Percentiles rank a stretch among this genome's conserved stretches.
These are phyloP conservation scores for Leptopilina syphax DNA, from an alignment of 2,888 invertebrate species.

Conservation along the genomic window DNA sequence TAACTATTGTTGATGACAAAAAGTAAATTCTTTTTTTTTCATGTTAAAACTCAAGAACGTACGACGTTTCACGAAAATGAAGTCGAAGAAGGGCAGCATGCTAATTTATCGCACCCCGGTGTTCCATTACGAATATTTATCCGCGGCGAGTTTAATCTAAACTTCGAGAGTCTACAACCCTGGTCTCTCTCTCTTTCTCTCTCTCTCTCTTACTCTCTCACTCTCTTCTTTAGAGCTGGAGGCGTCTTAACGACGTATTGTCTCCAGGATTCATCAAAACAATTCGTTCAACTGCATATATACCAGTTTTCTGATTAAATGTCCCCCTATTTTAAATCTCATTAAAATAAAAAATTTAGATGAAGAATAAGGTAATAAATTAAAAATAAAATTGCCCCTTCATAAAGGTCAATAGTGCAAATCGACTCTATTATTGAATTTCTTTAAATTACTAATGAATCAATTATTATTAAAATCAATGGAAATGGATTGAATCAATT, in stretches of 20 bases:
- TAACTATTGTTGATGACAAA: background rate
- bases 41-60: conserved; percentile 36
- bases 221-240: conserved; percentile 57
- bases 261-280: conserved; percentile 73
- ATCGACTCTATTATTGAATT: too few relatives aligned
- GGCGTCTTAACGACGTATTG: conserved; percentile 76
- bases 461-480: background rate
- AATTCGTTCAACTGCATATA: conserved; percentile 50
- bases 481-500: too few relatives aligned
- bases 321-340: conserved; percentile 19
- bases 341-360: background rate
- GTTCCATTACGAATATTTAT: conserved; percentile 78
- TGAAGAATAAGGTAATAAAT: too few relatives aligned
- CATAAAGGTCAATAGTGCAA: too few relatives aligned
- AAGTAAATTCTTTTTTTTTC: conserved; percentile 7
- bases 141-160: conserved; percentile 77
- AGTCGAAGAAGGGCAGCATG: conserved; percentile 72
- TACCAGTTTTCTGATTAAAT: conserved; percentile 14
- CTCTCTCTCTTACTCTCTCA: too few relatives aligned
- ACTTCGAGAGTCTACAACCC: conserved; percentile 72
- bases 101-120: conserved; percentile 77
- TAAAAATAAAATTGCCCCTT: too few relatives aligned
- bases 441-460: background rate
- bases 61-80: conserved; percentile 58
- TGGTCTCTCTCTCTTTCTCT: conserved; percentile 20